Evolutionary conservation across 1,140 invertebrate species (phyloP), one percentile per base, ranked within the genome.

Genomic region (Ceratina japonica): DNA sequence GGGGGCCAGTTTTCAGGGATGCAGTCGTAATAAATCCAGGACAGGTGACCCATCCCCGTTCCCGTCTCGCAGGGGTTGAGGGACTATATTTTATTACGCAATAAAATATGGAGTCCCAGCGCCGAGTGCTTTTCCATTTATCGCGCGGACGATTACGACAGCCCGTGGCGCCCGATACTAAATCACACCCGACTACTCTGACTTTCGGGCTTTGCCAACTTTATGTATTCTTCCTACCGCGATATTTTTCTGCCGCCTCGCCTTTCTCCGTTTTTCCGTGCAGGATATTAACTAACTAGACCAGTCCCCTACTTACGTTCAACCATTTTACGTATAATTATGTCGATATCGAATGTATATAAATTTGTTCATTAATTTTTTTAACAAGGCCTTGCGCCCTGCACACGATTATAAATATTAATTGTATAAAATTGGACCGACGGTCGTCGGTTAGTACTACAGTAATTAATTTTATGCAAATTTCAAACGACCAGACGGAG

Each of bases 51-150:
- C 52, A 1, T 12, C 15, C 13, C n/a, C 24, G 54, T 18, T 5
- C 51, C 24, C 8, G 16, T 13, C 12, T 4, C 37, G 27, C 27
- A 31, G 27, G 27, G 16, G 18, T 22, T 2, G 49, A 18, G 31
- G 52, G 20, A n/a, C 51, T 63, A 72, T 72, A 56, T 71, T 77
- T 77, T 77, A 77, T 71, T 72, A 63, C 27, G 20, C 68, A 63
- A 63, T 77, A 77, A 77, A 77, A 72, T 77, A 77, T 72, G 58
- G 13, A 77, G 27, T 63, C 16, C 68, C 24, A n/a, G 56, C 24
- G n/a, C 22, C 58, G 27, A 71, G 68, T 44, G 58, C 66, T 59
- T 44, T 27, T 12, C 58, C 27, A 61, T 77, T 77, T 77, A 77
- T 77, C 68, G 49, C 68, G 16, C 1, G 31, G 58, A 37, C 64